A percentile compares a stretch with the other conserved stretches of the same genome.
Conservation (phyloP, 2,888 invertebrate genomes). For the Acanthococcus lagerstroemiae region DNA sequence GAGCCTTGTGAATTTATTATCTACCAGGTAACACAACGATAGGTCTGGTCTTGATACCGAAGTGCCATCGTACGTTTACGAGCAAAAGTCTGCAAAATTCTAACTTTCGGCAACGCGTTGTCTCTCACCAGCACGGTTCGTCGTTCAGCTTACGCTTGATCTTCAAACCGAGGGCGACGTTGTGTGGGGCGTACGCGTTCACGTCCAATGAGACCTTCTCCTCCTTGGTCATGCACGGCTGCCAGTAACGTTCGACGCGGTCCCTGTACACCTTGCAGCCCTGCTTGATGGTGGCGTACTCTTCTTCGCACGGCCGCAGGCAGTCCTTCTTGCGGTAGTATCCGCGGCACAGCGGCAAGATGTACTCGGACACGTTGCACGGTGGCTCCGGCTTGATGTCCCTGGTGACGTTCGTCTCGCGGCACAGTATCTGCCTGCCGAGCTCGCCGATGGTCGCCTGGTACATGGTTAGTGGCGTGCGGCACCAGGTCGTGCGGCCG, state of each 20-base stretch:
- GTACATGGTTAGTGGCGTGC: conserved; percentile 16
- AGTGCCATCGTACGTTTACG: no score
- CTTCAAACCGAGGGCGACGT: conserved; percentile 1
- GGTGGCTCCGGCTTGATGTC: conserved; percentile 13
- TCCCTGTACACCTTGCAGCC: conserved; percentile 1
- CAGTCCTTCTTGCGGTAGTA: conserved; percentile 24
- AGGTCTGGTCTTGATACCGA: no score
- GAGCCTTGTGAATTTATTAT: no score
- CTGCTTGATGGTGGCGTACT: conserved; percentile 1
- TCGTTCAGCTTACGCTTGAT: conserved; percentile 6
- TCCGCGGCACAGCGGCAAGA: conserved; percentile 16
- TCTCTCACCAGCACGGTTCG: conserved; percentile 16
- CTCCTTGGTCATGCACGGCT: conserved; percentile 1
- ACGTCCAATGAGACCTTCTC: background rate
- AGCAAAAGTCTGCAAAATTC: no score
- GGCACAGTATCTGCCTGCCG: conserved; percentile 14
- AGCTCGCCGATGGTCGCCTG: conserved; percentile 23
- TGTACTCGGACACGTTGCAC: conserved; percentile 7
- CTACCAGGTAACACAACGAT: no score
- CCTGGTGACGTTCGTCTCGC: conserved; percentile 7
- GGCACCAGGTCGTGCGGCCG: conserved; percentile 1
- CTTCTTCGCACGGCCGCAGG: conserved; percentile 18
- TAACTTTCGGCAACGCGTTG: no score
- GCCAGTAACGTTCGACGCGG: conserved; percentile 9
- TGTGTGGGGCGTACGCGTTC: conserved; percentile 10